Evolutionary conservation across 53 echinoderm and acorn worm genomes (phyloP).

Genomic region (Henricia sp.): DNA sequence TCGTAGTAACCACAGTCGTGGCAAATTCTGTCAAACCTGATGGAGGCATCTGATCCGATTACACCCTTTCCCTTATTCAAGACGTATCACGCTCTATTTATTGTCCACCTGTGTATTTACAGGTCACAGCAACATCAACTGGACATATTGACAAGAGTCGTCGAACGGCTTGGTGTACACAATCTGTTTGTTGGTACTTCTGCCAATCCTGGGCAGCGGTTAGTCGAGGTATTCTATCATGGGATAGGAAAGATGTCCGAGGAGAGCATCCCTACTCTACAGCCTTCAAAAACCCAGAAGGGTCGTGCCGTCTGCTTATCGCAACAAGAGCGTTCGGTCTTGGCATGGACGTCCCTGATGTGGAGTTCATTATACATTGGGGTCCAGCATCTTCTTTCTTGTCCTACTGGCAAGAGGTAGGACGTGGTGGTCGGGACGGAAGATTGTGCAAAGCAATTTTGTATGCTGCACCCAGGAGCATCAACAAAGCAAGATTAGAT

Average conservation of each 20-base stretch:
- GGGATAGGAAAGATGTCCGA: background rate
- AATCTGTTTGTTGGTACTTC: background rate
- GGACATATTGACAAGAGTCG: background rate
- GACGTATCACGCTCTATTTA: background rate
- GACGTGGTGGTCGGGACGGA: background rate
- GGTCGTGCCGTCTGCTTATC: background rate
- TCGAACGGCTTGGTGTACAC: background rate
- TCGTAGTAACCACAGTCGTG: background rate
- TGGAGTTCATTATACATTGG: background rate
- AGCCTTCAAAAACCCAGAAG: background rate
- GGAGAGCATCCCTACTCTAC: background rate
- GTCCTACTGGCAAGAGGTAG: background rate
- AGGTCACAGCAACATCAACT: conserved; percentile 6
- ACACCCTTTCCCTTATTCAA: background rate
- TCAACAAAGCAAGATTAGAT: conserved; percentile 1
- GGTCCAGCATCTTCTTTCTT: background rate
- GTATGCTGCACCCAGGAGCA: background rate
- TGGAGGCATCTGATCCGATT: background rate
- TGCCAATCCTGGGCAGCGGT: background rate
- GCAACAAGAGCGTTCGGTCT: background rate
- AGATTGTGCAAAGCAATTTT: background rate
- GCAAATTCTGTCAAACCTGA: background rate
- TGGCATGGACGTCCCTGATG: background rate
- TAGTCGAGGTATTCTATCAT: background rate
- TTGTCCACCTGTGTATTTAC: background rate